These are phyloP conservation scores for Ascidia mentula DNA, from an alignment of 23 tunicate species.

Conservation along the genomic window DNA sequence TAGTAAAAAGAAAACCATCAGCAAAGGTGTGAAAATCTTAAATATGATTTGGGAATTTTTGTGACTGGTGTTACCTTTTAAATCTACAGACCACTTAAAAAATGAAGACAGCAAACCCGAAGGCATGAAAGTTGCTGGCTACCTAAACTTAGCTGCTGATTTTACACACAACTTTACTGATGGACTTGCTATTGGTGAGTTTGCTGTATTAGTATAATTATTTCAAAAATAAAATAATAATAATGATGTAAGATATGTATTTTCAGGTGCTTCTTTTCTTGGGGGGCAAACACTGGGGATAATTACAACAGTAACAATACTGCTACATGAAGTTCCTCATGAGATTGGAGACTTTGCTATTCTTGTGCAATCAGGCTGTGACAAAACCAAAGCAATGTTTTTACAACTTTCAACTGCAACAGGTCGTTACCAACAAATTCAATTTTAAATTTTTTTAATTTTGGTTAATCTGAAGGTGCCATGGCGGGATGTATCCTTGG, in stretches of 20 bases:
- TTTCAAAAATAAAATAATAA: neutral
- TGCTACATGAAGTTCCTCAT: slow-evolving; percentile 96
- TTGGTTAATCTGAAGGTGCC: slow-evolving; percentile 72
- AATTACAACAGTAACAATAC: slow-evolving; percentile 87
- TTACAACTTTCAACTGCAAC: slow-evolving; percentile 91
- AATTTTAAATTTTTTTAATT: too few species aligned
- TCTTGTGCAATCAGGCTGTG: slow-evolving; percentile 90
- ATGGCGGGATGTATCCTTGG: slow-evolving; percentile 89
- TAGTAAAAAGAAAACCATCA: neutral
- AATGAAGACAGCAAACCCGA: slow-evolving; percentile 39
- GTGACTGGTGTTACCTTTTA: too few species aligned
- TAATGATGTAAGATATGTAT: neutral
- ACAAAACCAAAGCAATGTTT: slow-evolving; percentile 85
- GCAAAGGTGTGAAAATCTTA: neutral
- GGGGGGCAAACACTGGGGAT: slow-evolving; percentile 91
- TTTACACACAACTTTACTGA: slow-evolving; percentile 97
- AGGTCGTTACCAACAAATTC: slow-evolving; percentile 34
- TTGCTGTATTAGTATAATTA: neutral
- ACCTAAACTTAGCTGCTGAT: slow-evolving; percentile 92
- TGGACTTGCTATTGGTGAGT: slow-evolving; percentile 91
- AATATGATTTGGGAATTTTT: neutral
- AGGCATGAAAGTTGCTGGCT: slow-evolving; percentile 92
- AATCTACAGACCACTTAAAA: too few species aligned
- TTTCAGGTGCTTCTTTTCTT: slow-evolving; percentile 86
- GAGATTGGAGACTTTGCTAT: slow-evolving; percentile 99